phyloP scores from a whole-genome alignment of 2,888 invertebrate species.

The Ormyrus pomaceus region DNA sequence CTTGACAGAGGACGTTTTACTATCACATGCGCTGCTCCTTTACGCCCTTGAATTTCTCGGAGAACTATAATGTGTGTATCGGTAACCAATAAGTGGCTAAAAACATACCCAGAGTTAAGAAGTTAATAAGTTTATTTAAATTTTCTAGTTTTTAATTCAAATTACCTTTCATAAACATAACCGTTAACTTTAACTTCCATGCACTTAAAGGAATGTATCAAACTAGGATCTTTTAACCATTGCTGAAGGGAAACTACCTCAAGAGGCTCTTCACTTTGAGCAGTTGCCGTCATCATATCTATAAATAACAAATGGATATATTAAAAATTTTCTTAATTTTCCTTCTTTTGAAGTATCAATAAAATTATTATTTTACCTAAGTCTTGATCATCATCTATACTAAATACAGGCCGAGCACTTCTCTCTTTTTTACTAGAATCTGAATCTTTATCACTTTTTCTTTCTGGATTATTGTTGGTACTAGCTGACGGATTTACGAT shows the following conservation, averaged over 20 bases:
- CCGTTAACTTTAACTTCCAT: slow-evolving; percentile 94
- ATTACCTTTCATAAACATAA: slow-evolving; percentile 86
- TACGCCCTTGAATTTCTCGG: slow-evolving; percentile 85
- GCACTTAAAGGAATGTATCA: slow-evolving; percentile 92
- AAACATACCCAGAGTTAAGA: slow-evolving; percentile 56
- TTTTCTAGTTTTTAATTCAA: slow-evolving; percentile 8
- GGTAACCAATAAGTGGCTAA: slow-evolving; percentile 90
- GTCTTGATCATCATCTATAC: slow-evolving; percentile 92
- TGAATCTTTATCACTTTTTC: slow-evolving; percentile 88
- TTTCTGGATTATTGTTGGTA: slow-evolving; percentile 82
- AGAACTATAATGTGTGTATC: slow-evolving; percentile 91
- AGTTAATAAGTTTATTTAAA: slow-evolving; percentile 12
- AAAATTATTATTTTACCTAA: slow-evolving; percentile 38
- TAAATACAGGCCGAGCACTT: slow-evolving; percentile 94
- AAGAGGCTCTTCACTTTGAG: slow-evolving; percentile 81
- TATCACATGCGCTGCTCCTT: slow-evolving; percentile 89
- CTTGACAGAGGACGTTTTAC: slow-evolving; percentile 92
- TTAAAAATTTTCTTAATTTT: not conserved
- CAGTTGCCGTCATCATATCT: slow-evolving; percentile 73
- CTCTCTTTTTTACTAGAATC: slow-evolving; percentile 84
- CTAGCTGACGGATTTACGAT: slow-evolving; percentile 90
- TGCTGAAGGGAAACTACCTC: slow-evolving; percentile 88
- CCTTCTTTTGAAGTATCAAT: no score
- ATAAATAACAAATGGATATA: slow-evolving; percentile 30
- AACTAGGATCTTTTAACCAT: slow-evolving; percentile 89